Evolutionary conservation across 2,113 vertebrate genomes (phyloP).

Genomic region (Tautogolabrus adspersus): DNA sequence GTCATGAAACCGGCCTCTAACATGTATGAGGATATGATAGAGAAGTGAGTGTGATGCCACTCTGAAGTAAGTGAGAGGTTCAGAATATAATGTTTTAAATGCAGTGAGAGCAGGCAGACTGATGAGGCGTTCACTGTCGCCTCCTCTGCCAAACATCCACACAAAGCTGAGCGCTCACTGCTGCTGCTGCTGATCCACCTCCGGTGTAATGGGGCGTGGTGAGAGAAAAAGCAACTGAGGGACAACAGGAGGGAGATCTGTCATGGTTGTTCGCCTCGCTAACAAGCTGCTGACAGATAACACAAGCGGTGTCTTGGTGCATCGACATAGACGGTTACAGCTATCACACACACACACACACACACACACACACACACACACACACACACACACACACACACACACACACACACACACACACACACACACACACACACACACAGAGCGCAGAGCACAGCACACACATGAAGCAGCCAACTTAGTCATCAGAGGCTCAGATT

Average conservation of each 20-base stretch:
- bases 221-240: constrained; percentile 41
- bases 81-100: background rate
- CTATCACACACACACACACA: constrained; percentile 30
- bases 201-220: constrained; percentile 65
- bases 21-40: too few species aligned
- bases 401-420: background rate
- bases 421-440: too few species aligned
- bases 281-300: constrained; percentile 76
- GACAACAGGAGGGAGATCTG: constrained; percentile 35
- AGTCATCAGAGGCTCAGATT: background rate
- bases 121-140: constrained; percentile 57
- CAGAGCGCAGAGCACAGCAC: too few species aligned
- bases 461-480: background rate
- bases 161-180: constrained; percentile 63
- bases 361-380: too few species aligned
- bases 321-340: constrained; percentile 49
- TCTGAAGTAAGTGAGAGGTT: constrained; percentile 2
- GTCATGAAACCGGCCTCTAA: too few species aligned
- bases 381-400: too few species aligned
- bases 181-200: constrained; percentile 41
- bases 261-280: constrained; percentile 68
- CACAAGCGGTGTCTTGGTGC: constrained; percentile 45
- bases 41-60: background rate
- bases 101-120: constrained; percentile 25
- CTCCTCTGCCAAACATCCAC: constrained; percentile 49